Evolutionary conservation across 1,140 invertebrate genomes (phyloP).

Genomic region (Polypedilum vanderplanki): DNA sequence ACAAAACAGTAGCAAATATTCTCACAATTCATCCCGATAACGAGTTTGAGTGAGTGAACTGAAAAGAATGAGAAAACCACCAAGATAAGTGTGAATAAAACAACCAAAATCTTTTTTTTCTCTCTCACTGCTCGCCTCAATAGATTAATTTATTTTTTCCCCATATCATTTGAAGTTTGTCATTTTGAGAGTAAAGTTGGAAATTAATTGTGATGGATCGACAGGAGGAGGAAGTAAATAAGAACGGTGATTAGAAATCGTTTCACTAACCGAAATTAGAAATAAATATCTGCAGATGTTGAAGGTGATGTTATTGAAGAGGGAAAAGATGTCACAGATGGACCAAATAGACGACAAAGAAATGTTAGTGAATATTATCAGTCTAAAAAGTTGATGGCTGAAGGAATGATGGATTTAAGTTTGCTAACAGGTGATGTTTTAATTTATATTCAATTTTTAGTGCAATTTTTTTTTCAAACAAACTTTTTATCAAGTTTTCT

Average conservation of each 20-base stretch:
- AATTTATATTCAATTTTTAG: too few relatives aligned
- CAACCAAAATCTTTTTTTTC: neutral
- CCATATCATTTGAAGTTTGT: slow-evolving; percentile 13
- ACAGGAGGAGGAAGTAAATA: neutral
- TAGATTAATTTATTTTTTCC: too few relatives aligned
- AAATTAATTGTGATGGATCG: slow-evolving; percentile 18
- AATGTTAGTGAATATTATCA: neutral
- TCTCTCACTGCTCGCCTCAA: neutral
- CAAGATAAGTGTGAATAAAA: slow-evolving; percentile 16
- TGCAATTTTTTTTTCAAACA: too few relatives aligned
- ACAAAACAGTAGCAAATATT: too few relatives aligned
- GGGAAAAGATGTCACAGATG: neutral
- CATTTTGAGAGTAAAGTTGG: slow-evolving; percentile 5
- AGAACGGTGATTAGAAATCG: neutral
- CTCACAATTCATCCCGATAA: neutral
- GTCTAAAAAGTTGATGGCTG: neutral
- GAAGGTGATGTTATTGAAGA: neutral
- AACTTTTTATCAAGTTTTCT: too few relatives aligned
- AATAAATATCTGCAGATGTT: neutral
- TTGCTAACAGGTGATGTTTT: slow-evolving; percentile 47
- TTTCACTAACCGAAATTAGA: neutral
- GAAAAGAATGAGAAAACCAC: neutral
- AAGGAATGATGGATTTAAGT: slow-evolving; percentile 63
- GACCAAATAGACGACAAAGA: neutral
- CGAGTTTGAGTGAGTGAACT: neutral